A percentile compares a stretch with the other conserved stretches of the same genome.
Evolutionary conservation across 2,113 vertebrate species (phyloP).

Genomic region (Eonycteris spelaea): DNA sequence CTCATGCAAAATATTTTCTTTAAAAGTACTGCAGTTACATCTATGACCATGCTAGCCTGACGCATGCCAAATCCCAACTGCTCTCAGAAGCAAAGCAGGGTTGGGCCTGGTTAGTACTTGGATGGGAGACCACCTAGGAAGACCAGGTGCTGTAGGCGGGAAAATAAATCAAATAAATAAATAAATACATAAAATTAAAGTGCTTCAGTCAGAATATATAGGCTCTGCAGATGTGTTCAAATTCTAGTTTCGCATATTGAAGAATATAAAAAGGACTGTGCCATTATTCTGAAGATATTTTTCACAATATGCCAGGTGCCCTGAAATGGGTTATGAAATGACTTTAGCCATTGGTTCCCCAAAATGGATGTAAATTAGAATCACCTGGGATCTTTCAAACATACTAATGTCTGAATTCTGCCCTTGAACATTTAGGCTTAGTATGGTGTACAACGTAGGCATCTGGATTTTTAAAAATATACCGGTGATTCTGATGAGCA

Average conservation of each 20-base stretch:
- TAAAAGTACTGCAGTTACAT: neutral
- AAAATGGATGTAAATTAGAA: neutral
- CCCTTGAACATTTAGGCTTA: neutral
- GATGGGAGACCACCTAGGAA: too few species aligned
- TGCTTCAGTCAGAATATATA: neutral
- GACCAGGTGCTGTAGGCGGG: too few species aligned
- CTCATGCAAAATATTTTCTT: neutral
- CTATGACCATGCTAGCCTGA: too few species aligned
- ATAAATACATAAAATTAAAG: neutral
- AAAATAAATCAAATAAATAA: too few species aligned
- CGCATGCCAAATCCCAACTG: too few species aligned
- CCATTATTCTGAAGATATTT: neutral
- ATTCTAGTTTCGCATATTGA: neutral
- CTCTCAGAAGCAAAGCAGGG: too few species aligned
- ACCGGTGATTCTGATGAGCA: neutral
- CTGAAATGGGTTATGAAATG: neutral
- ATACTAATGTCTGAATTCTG: neutral
- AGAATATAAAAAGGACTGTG: neutral
- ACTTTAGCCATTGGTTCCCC: neutral
- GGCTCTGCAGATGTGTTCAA: neutral
- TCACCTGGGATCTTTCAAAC: neutral
- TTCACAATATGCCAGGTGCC: neutral
- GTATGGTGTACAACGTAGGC: fast-evolving
- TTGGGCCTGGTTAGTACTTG: too few species aligned
- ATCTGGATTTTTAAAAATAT: neutral